phyloP scores from a whole-genome alignment of 2,113 vertebrate species.

The Ascaphus truei region DNA sequence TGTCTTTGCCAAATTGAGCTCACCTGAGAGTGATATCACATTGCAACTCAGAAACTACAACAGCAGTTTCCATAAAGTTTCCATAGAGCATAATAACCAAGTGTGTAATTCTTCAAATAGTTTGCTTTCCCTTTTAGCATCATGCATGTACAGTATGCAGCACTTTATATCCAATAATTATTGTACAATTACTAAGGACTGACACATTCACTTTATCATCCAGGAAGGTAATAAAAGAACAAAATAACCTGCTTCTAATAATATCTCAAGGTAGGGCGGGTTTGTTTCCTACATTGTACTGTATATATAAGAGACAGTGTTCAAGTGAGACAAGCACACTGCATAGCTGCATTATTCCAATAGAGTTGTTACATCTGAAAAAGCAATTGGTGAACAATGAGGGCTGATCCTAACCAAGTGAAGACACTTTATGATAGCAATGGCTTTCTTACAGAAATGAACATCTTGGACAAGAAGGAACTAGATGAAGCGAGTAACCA shows the following conservation, averaged over 20 bases:
- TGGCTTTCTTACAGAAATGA: slow-evolving; percentile 54
- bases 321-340: not conserved
- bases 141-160: not conserved
- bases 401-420: not conserved
- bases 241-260: not conserved
- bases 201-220: not conserved
- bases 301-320: slow-evolving; percentile 5
- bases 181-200: not conserved
- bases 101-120: too few species aligned
- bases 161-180: not conserved
- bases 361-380: not conserved
- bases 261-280: not conserved
- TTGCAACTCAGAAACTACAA: too few species aligned
- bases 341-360: not conserved
- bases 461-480: slow-evolving; percentile 52
- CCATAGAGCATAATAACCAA: too few species aligned
- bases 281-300: not conserved
- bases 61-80: too few species aligned
- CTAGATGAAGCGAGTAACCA: slow-evolving; percentile 51
- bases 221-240: not conserved
- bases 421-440: slow-evolving; percentile 16
- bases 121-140: not conserved
- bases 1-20: too few species aligned
- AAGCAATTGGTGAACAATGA: not conserved
- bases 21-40: too few species aligned